Conservation (phyloP, 2,888 invertebrate genomes). For the Agrotis segetum region DNA sequence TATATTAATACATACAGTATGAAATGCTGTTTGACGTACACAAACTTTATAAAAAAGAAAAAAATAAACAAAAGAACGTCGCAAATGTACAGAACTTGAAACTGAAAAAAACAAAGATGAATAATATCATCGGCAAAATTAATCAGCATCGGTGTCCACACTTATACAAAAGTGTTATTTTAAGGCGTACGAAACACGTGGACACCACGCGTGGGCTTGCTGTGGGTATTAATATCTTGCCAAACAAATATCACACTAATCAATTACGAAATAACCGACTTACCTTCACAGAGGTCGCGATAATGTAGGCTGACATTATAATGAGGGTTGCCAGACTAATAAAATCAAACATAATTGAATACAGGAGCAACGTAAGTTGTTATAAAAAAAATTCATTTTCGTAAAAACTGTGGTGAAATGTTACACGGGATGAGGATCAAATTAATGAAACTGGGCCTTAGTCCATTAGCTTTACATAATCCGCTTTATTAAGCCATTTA, state of each 20-base stretch:
- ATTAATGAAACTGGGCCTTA: not conserved
- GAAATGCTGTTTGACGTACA: too few species aligned
- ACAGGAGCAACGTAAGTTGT: too few species aligned
- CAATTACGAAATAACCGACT: conserved; percentile 60
- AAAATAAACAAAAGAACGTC: not conserved
- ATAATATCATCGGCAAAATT: not conserved
- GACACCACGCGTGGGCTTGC: conserved; percentile 62
- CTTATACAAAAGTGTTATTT: conserved; percentile 38
- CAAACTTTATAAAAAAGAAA: not conserved
- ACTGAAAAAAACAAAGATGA: not conserved
- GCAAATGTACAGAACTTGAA: not conserved
- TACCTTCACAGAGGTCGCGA: conserved; percentile 53
- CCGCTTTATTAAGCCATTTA: too few species aligned
- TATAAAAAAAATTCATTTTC: not conserved
- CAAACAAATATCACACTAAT: conserved; percentile 46
- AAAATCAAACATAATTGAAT: not conserved
- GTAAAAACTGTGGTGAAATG: not conserved
- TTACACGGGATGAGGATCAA: not conserved
- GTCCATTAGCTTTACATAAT: not conserved
- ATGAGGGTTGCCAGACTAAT: conserved; percentile 32
- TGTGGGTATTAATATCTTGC: conserved; percentile 56
- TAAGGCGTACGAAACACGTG: conserved; percentile 39
- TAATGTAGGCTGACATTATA: conserved; percentile 30
- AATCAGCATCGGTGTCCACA: conserved; percentile 4
- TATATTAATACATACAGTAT: too few species aligned